Base-by-base conservation (phyloP, 2,797 vertebrate species). In the Gymnodraco acuticeps region DNA sequence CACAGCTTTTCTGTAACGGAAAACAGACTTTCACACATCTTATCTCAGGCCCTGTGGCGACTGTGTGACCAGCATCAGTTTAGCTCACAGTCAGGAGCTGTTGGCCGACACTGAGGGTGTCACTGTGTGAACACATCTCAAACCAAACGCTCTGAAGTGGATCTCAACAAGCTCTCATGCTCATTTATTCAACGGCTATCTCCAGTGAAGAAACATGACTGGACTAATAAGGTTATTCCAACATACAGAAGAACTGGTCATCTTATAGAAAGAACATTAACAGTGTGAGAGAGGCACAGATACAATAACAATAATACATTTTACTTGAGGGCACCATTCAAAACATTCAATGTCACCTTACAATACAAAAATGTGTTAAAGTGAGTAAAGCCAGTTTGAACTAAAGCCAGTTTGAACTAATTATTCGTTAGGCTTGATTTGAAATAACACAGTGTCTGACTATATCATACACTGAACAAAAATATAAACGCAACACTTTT, bases 51-150 rank as follows among this genome's bases (percentile, higher is more conserved):
- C 51, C 19, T 58, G 17, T 11, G 46, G 51, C 61, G 45, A 11
- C 65, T 71, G 53, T 16, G 62, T 61, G 73, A 73, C 58, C 69
- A 23, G 3, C 60, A 51, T 38, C 67, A 62, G 64, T 59, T 72
- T 68, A 72, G 64, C 72, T 72, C 54, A 67, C 70, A 74, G 73
- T 19, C 23, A 10, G 46, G 75, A 67, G 65, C 52, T 76, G 78
- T 27, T 54, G 31, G 64, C 46, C 45, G 42, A 69, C 59, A 45
- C 61, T 3, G 48, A 54, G 15, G 8, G 70, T 11, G 23, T 63
- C 52, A 46, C 19, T 16, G 51, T 41, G 55, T 54, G 53, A 12
- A 15, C 23, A 59, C 10, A 1, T 73, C 64, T 50, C 27, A 12
- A 13, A 64, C 59, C 50, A 62, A 47, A 62, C 1, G 33, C 63